Percentiles rank a stretch among this genome's conserved stretches.
phyloP scores from a whole-genome alignment of 2,888 invertebrate species.

The Muscina levida region DNA sequence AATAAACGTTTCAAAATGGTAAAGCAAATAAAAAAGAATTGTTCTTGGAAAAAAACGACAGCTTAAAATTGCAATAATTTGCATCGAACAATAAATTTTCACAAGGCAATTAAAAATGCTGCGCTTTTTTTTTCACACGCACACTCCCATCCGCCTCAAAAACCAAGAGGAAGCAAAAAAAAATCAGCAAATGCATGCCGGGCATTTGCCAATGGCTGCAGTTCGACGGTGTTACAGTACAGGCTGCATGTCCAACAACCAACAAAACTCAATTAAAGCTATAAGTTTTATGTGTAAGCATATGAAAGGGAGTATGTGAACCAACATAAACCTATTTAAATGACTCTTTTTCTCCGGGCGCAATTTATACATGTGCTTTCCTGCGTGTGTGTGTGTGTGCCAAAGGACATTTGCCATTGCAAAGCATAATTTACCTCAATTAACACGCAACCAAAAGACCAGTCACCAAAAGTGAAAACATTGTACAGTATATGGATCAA shows the following conservation, averaged over 20 bases:
- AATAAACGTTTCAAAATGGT: conserved; percentile 46
- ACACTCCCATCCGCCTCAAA: background rate
- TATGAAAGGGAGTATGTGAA: background rate
- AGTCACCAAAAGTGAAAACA: conserved; percentile 8
- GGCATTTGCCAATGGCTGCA: background rate
- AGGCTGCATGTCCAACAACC: conserved; percentile 8
- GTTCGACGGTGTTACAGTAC: conserved; percentile 30
- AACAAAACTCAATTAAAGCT: conserved; percentile 50
- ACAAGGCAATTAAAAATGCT: conserved; percentile 62
- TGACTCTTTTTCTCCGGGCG: background rate
- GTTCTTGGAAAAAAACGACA: background rate
- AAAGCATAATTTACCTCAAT: conserved; percentile 51
- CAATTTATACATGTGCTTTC: too few species aligned
- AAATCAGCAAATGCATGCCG: background rate
- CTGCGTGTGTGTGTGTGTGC: background rate
- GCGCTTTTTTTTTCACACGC: conserved; percentile 22
- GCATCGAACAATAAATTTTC: conserved; percentile 34
- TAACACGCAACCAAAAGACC: conserved; percentile 35
- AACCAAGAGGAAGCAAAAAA: background rate
- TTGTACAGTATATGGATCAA: background rate
- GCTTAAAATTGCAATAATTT: conserved; percentile 49
- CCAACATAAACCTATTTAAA: background rate
- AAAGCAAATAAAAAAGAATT: background rate
- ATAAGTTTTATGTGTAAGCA: conserved; percentile 1
- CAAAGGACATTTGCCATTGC: conserved; percentile 17